These are phyloP conservation scores for Erpetoichthys calabaricus DNA, from an alignment of 2,797 vertebrate genomes.

Conservation along the genomic window DNA sequence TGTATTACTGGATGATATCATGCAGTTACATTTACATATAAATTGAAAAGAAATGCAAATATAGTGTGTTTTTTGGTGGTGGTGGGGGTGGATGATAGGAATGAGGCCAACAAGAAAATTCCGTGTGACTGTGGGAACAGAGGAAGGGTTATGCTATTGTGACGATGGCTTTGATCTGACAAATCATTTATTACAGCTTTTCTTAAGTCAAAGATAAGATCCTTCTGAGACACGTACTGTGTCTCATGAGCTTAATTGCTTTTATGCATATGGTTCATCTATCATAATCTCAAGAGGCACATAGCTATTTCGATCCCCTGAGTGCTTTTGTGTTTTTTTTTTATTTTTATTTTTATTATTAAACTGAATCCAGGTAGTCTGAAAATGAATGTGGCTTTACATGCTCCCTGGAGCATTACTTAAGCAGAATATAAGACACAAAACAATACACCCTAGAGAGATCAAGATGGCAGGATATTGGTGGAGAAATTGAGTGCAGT, in stretches of 20 bases:
- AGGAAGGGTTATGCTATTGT: not conserved
- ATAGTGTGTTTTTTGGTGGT: not conserved
- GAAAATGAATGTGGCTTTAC: no score
- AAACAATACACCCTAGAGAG: no score
- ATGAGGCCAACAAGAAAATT: not conserved
- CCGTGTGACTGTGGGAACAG: not conserved
- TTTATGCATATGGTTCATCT: not conserved
- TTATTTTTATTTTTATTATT: no score
- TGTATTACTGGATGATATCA: constrained; percentile 4
- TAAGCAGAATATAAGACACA: no score
- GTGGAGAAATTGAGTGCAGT: no score
- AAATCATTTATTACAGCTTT: not conserved
- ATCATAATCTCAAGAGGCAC: no score
- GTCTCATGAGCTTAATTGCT: not conserved
- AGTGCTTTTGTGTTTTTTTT: no score
- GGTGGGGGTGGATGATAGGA: not conserved
- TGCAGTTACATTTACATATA: constrained; percentile 6
- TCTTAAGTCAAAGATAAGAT: not conserved
- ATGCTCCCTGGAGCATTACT: no score
- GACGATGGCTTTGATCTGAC: not conserved
- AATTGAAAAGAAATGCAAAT: constrained; percentile 5
- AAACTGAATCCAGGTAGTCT: no score
- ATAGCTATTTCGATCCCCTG: no score
- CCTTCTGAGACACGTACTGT: not conserved
- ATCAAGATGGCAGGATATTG: no score